Percentiles rank a stretch among this genome's conserved stretches.
Evolutionary conservation across 1,140 invertebrate genomes (phyloP).

Genomic region (Diachasma alloeum): DNA sequence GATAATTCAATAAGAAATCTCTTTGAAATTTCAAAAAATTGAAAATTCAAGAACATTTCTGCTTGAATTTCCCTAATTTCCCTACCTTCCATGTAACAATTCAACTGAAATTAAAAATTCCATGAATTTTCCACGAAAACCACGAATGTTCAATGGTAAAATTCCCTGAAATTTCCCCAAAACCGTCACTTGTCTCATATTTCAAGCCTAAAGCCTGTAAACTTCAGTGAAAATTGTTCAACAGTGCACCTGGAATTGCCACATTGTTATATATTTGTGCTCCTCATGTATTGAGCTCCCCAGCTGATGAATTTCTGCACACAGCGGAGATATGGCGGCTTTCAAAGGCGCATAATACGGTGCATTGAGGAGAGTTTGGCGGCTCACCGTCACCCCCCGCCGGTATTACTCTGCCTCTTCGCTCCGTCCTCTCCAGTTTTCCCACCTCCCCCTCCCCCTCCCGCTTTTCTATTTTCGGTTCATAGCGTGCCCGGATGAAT

Average conservation of each 20-base stretch:
- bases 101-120: no score
- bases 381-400: conserved; percentile 1
- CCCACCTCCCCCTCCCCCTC: background rate
- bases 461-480: conserved; percentile 11
- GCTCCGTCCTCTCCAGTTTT: background rate
- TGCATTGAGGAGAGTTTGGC: conserved; percentile 21
- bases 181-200: no score
- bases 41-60: no score
- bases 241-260: background rate
- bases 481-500: conserved; percentile 24
- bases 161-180: no score
- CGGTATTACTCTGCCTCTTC: background rate
- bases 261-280: background rate
- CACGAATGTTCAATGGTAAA: no score
- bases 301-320: background rate
- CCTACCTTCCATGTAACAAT: no score
- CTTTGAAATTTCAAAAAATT: no score
- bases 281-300: background rate
- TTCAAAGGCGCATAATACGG: conserved; percentile 14
- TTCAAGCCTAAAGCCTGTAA: no score
- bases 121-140: no score
- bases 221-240: no score
- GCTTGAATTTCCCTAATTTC: no score
- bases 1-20: no score
- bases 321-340: background rate